A percentile compares a stretch with the other conserved stretches of the same genome.
These are phyloP conservation scores for Troglohyphantes excavatus DNA, from an alignment of 2,888 invertebrate species.

Conservation along the genomic window DNA sequence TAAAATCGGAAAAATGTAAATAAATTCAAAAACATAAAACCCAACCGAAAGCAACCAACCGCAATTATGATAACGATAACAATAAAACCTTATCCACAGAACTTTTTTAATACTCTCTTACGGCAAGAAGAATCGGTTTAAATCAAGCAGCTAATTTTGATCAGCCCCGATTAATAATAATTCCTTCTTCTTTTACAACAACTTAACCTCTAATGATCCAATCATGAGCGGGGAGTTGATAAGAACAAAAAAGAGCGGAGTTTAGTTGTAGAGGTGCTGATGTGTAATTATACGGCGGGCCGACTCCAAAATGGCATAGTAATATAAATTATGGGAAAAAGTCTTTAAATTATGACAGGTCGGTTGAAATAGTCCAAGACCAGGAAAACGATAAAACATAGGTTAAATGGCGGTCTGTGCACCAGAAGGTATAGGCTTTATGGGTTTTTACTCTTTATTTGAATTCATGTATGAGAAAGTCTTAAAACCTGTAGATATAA, in stretches of 20 bases:
- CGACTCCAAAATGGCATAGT: not conserved
- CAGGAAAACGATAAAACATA: conserved; percentile 20
- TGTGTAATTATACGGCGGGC: conserved; percentile 36
- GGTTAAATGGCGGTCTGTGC: conserved; percentile 1
- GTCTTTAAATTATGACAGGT: conserved; percentile 43
- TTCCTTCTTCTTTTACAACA: conserved; percentile 26
- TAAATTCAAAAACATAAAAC: not conserved
- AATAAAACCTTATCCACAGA: not conserved
- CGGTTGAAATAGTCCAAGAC: not conserved
- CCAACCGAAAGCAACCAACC: not conserved
- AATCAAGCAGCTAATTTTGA: conserved; percentile 37
- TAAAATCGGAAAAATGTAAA: too few relatives aligned
- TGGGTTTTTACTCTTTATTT: not conserved
- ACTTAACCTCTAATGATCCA: conserved; percentile 46
- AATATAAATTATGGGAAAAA: conserved; percentile 31
- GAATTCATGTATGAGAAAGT: not conserved
- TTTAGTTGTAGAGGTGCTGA: not conserved
- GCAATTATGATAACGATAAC: not conserved
- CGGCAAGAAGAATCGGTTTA: not conserved
- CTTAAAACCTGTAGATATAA: not conserved
- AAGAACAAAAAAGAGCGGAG: conserved; percentile 22
- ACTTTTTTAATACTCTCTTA: too few relatives aligned
- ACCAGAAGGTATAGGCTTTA: not conserved
- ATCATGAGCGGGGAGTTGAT: conserved; percentile 12
- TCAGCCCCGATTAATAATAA: conserved; percentile 51